Evolutionary conservation across 2,113 vertebrate species (phyloP).

Genomic region (Corvus moneduloides): DNA sequence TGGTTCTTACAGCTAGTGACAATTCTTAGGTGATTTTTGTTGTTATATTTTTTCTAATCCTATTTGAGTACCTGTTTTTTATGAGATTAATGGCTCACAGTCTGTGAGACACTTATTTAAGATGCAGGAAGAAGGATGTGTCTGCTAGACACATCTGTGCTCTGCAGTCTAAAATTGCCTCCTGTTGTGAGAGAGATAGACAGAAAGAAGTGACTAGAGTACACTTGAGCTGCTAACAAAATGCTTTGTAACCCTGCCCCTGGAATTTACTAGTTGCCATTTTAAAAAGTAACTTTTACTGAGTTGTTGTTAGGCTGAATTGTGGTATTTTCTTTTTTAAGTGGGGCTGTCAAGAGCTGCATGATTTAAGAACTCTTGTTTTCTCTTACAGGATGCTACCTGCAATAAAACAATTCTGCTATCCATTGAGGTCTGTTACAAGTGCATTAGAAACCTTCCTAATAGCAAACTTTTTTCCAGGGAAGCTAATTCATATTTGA

Average conservation of each 20-base stretch:
- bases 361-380: not conserved
- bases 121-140: slow-evolving; percentile 37
- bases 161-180: slow-evolving; percentile 38
- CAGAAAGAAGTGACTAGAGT: slow-evolving; percentile 8
- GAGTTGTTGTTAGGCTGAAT: not conserved
- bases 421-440: not conserved
- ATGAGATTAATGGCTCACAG: slow-evolving; percentile 16
- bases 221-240: slow-evolving; percentile 26
- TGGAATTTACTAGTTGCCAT: slow-evolving; percentile 26
- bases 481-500: not conserved
- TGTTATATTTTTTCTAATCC: slow-evolving; percentile 9
- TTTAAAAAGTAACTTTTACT: not conserved
- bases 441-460: not conserved
- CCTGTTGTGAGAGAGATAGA: slow-evolving; percentile 26
- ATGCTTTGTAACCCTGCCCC: slow-evolving; percentile 13
- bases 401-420: not conserved
- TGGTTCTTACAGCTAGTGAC: not conserved
- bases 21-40: not conserved
- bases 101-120: slow-evolving; percentile 34
- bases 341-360: not conserved
- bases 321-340: not conserved
- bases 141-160: slow-evolving; percentile 43
- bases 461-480: not conserved
- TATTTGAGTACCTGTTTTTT: slow-evolving; percentile 39
- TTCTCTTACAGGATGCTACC: not conserved